Base-by-base conservation (phyloP, 2,113 vertebrate species). In the Sinocyclocheilus anophthalmus region DNA sequence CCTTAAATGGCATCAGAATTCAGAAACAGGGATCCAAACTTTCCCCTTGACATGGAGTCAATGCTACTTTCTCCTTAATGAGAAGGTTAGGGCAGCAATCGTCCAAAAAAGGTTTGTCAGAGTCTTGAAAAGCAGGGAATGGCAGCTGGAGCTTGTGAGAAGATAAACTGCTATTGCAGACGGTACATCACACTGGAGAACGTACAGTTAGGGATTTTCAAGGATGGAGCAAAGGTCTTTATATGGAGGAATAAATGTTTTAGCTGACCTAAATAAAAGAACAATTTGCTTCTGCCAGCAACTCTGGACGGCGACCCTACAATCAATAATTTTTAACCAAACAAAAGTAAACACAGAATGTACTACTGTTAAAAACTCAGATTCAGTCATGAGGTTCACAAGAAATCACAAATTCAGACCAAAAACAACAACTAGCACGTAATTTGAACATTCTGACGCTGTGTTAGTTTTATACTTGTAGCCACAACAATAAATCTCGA, bases 81-180 rank as follows among this genome's bases (percentile, higher is more conserved):
- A 80, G 84, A 86, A 83, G 86, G 83, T 85, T 70, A 78, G 73
- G 69, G 78, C 82, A 80, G 78, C 76, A 61, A 20, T 65, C 24
- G 6, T 37, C 20, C n/a, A 39, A 37, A 63, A 26, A 77, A 78
- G 50, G 45, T 77, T 72, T 65, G 37, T 33, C 45, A 55, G 75
- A 55, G 20, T 83, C 86, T 83, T 83, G 48, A 87, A 85, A 89
- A 55, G 65, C 24, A 83, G 55, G 33, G 30, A 48, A 70, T 50
- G 30, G 65, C 83, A 83, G 82, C 20, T 42, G 88, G 85, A 79
- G 88, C 53, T 78, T 70, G 37, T 33, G 53, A 65, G 75, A 84
- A 84, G 85, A 89, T 85, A 85, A 89, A 89, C 70, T 76, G 45
- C 24, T 73, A 78, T 83, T 53, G 33, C 50, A 16, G 1, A n/a